A percentile compares a stretch with the other conserved stretches of the same genome.
These are phyloP conservation scores for Megalops atlanticus DNA, from an alignment of 2,113 vertebrate species.

Conservation along the genomic window DNA sequence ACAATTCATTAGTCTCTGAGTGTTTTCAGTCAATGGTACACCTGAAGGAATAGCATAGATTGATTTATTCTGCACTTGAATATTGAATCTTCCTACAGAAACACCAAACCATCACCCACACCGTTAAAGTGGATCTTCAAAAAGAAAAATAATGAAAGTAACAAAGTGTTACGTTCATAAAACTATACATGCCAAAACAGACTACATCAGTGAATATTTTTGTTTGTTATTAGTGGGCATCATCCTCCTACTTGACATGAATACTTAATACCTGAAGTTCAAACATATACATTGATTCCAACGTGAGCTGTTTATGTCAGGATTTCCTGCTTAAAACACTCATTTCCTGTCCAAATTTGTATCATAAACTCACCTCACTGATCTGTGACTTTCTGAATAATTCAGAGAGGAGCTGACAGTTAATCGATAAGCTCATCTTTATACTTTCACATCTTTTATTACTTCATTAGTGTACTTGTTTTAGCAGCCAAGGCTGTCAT, in stretches of 20 bases:
- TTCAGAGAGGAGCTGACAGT: background rate
- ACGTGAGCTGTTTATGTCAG: conserved; percentile 4
- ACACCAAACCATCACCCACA: background rate
- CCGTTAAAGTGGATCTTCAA: background rate
- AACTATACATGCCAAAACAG: conserved; percentile 9
- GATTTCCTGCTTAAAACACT: background rate
- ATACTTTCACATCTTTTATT: conserved; percentile 31
- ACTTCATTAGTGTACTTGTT: conserved; percentile 35
- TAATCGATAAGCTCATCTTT: conserved; percentile 41
- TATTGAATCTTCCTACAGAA: background rate
- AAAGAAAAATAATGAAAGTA: too few relatives aligned
- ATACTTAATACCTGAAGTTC: conserved; percentile 12
- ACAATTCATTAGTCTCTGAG: conserved; percentile 23
- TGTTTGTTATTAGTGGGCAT: too few relatives aligned
- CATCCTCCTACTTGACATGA: background rate
- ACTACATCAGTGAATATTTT: background rate
- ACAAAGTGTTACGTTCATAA: too few relatives aligned
- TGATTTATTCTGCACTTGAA: conserved; percentile 8
- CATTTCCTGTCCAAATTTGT: conserved; percentile 14
- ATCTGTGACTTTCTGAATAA: conserved; percentile 15
- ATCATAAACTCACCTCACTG: conserved; percentile 21
- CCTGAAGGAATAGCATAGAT: background rate
- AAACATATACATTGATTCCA: conserved; percentile 27
- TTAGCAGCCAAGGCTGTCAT: conserved; percentile 27
- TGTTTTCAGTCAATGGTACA: conserved; percentile 17